phyloP scores from a whole-genome alignment of 1,140 invertebrate genomes.

The Drosophila murphyi region DNA sequence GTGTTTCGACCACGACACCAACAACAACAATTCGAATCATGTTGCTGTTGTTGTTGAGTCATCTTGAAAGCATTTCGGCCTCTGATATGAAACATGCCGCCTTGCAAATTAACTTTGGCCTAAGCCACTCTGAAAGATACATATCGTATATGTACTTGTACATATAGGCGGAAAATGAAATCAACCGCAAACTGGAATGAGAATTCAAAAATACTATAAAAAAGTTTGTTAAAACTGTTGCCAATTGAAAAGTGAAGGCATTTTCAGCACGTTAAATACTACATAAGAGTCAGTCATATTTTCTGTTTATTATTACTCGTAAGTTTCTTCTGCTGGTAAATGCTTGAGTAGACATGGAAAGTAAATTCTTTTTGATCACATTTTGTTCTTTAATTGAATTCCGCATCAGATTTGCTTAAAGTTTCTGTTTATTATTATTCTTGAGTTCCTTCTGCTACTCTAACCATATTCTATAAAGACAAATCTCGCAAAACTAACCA shows the following conservation, averaged over 20 bases:
- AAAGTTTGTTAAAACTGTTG: background rate
- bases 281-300: too few relatives aligned
- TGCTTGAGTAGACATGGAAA: too few relatives aligned
- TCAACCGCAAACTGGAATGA: background rate
- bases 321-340: too few relatives aligned
- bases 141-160: constrained; percentile 31
- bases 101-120: constrained; percentile 80
- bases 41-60: constrained; percentile 72
- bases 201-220: constrained; percentile 11
- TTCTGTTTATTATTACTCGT: too few relatives aligned
- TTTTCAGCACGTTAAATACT: too few relatives aligned
- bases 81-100: constrained; percentile 79
- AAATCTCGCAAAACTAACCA: background rate
- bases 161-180: constrained; percentile 8
- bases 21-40: constrained; percentile 28
- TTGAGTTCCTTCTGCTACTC: too few relatives aligned
- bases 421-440: too few relatives aligned
- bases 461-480: too few relatives aligned
- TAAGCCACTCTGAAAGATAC: constrained; percentile 67
- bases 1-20: constrained; percentile 52
- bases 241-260: too few relatives aligned
- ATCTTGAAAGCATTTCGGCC: constrained; percentile 75
- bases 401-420: too few relatives aligned
- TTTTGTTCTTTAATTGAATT: too few relatives aligned
- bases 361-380: too few relatives aligned